Conservation (phyloP, 2,888 invertebrate species). For the Tineola bisselliella region DNA sequence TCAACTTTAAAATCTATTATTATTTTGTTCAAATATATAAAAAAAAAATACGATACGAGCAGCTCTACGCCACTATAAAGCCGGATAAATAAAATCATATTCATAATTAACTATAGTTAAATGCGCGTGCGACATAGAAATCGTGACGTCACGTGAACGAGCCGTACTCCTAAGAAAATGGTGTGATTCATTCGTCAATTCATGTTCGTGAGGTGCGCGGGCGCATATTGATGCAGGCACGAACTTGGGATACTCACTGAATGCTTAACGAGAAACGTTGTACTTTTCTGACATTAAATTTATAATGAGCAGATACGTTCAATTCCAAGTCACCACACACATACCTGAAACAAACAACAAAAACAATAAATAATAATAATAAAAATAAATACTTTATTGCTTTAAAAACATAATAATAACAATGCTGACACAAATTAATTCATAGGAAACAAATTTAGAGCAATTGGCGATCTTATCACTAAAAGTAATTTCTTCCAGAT, state of each 20-base stretch:
- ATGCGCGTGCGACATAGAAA: slow-evolving; percentile 50
- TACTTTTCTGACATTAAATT: slow-evolving; percentile 10
- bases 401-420: no score
- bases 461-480: no score
- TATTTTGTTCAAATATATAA: no score
- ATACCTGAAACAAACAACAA: slow-evolving; percentile 11
- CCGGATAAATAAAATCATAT: slow-evolving; percentile 36
- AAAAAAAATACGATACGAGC: no score
- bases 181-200: slow-evolving; percentile 58
- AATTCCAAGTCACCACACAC: not conserved
- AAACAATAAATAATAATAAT: not conserved
- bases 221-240: slow-evolving; percentile 55
- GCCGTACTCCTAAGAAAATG: slow-evolving; percentile 33
- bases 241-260: slow-evolving; percentile 35
- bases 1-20: no score
- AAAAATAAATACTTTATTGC: no score
- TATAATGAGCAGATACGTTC: slow-evolving; percentile 2
- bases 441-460: no score
- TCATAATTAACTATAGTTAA: slow-evolving; percentile 39
- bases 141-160: slow-evolving; percentile 60
- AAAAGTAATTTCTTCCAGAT: no score
- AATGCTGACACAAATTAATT: no score
- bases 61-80: slow-evolving; percentile 22
- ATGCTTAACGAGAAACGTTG: slow-evolving; percentile 38
- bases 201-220: slow-evolving; percentile 52